Percentiles rank a stretch among this genome's conserved stretches.
Evolutionary conservation across 2,113 vertebrate genomes (phyloP).

Genomic region (Gobiocypris rarus): DNA sequence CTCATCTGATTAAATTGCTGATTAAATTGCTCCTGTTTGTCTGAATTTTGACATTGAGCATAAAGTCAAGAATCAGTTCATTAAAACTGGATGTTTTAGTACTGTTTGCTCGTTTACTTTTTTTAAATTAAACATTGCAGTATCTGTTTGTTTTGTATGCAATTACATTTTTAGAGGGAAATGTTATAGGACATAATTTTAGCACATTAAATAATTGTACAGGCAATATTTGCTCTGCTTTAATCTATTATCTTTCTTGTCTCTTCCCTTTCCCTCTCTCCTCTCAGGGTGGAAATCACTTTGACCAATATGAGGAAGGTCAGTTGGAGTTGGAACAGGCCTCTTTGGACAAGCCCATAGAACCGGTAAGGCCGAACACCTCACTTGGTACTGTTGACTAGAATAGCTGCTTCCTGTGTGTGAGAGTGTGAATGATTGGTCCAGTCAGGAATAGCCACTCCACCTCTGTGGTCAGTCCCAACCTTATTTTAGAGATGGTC

Average conservation of each 20-base stretch:
- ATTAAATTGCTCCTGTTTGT: constrained; percentile 27
- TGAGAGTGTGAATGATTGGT: constrained; percentile 78
- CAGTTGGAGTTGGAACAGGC: constrained; percentile 99
- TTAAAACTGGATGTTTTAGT: neutral
- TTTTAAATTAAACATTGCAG: neutral
- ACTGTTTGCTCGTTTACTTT: neutral
- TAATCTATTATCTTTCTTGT: neutral
- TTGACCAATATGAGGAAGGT: constrained; percentile 99
- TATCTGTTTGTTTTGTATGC: neutral
- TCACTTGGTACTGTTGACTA: constrained; percentile 67
- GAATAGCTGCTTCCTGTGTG: constrained; percentile 72
- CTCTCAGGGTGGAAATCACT: constrained; percentile 97
- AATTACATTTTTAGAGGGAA: neutral
- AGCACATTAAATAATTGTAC: neutral
- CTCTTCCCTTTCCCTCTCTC: constrained; percentile 46
- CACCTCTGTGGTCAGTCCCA: constrained; percentile 60
- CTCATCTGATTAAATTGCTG: constrained; percentile 21
- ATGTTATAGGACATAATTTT: neutral
- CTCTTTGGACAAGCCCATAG: constrained; percentile 98
- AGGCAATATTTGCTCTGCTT: neutral
- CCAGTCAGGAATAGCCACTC: constrained; percentile 70
- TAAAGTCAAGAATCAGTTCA: neutral
- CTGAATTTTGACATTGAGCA: neutral
- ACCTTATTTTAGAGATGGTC: constrained; percentile 38
- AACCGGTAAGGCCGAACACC: constrained; percentile 91